Percentiles rank a stretch among this genome's conserved stretches.
phyloP scores from a whole-genome alignment of 2,888 invertebrate genomes.

The Microctonus hyperodae region DNA sequence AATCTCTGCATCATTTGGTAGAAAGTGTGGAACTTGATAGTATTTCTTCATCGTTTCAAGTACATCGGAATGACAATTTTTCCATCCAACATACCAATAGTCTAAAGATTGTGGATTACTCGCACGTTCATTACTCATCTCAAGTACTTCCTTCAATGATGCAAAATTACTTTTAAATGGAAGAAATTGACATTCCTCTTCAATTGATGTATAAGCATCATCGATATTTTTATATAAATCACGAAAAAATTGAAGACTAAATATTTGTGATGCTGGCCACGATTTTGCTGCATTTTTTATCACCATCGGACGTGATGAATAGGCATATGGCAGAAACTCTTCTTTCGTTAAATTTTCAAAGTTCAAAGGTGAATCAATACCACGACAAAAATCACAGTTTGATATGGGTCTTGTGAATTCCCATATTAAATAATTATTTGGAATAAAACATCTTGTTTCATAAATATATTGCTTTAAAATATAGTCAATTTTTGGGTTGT shows the following conservation, averaged over 20 bases:
- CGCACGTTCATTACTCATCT: slow-evolving; percentile 74
- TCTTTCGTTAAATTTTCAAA: slow-evolving; percentile 73
- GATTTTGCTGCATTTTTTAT: slow-evolving; percentile 77
- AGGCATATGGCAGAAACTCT: slow-evolving; percentile 77
- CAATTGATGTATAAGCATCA: slow-evolving; percentile 77
- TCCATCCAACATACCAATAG: slow-evolving; percentile 94
- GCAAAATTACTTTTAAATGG: slow-evolving; percentile 85
- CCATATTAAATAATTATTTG: slow-evolving; percentile 86
- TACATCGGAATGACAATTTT: slow-evolving; percentile 86
- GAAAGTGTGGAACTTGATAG: slow-evolving; percentile 83
- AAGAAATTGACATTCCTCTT: slow-evolving; percentile 86
- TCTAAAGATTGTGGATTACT: slow-evolving; percentile 69
- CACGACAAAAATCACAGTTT: slow-evolving; percentile 80
- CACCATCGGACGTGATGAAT: slow-evolving; percentile 80
- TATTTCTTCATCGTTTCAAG: slow-evolving; percentile 75
- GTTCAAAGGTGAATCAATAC: slow-evolving; percentile 73
- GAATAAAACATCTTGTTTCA: slow-evolving; percentile 75
- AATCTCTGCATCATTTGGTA: slow-evolving; percentile 88
- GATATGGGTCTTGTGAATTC: slow-evolving; percentile 86
- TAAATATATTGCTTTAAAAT: slow-evolving; percentile 49
- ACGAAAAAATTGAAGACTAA: slow-evolving; percentile 75
- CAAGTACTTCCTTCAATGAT: slow-evolving; percentile 78
- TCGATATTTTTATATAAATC: slow-evolving; percentile 72
- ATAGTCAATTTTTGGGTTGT: slow-evolving; percentile 36
- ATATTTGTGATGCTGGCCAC: slow-evolving; percentile 77